These are phyloP conservation scores for Sanderia malayensis DNA, from an alignment of 30 jellyfish, hydroid and myxozoan genomes.

Conservation along the genomic window DNA sequence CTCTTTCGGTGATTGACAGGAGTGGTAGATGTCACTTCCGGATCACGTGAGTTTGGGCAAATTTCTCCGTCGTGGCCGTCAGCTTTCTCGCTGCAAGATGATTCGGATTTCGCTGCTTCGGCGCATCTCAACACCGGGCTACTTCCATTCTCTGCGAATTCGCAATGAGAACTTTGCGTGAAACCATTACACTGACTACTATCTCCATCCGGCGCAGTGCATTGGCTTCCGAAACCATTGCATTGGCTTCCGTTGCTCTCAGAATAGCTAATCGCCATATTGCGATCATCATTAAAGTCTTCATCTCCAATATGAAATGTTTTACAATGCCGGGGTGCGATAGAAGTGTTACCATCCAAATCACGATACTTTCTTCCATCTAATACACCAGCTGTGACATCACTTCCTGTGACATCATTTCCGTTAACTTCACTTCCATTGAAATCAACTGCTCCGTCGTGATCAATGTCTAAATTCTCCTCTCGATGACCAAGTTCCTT, in stretches of 20 bases:
- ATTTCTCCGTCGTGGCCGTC: too few relatives aligned
- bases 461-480: neutral
- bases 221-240: constrained; percentile 1
- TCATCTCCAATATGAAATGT: constrained; percentile 1
- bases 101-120: too few relatives aligned
- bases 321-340: neutral
- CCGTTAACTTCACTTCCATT: constrained; percentile 3
- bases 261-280: neutral
- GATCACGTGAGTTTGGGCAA: neutral
- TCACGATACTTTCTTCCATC: too few relatives aligned
- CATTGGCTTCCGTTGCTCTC: neutral
- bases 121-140: neutral
- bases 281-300: neutral
- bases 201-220: neutral
- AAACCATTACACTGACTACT: neutral
- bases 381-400: neutral
- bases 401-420: neutral
- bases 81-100: too few relatives aligned
- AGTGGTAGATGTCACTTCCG: constrained; percentile 5
- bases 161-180: too few relatives aligned
- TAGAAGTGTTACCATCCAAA: neutral
- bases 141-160: neutral
- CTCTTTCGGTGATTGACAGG: neutral
- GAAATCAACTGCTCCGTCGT: neutral
- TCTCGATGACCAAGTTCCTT: too few relatives aligned